phyloP scores from a whole-genome alignment of 2,797 vertebrate species.

The Oreortyx pictus region DNA sequence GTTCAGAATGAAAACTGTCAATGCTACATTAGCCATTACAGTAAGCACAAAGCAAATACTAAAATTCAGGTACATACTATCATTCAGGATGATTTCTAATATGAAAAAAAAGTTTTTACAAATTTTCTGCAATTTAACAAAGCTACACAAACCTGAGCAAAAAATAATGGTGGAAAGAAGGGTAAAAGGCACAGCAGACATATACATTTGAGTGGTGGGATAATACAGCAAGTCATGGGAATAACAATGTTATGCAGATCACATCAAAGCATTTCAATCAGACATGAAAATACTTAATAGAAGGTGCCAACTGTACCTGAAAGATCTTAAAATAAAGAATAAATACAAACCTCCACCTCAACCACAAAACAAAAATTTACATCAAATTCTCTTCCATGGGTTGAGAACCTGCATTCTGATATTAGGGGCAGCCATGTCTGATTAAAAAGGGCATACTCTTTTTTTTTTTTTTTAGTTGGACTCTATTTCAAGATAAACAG shows the following conservation, averaged over 20 bases:
- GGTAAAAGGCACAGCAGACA: background rate
- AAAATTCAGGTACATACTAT: background rate
- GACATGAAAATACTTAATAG: background rate
- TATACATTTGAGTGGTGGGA: background rate
- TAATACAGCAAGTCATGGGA: background rate
- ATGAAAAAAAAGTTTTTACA: background rate
- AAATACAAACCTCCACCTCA: background rate
- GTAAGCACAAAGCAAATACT: background rate
- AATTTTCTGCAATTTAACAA: background rate
- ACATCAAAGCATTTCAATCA: background rate
- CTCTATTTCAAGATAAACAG: background rate
- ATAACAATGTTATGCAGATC: background rate
- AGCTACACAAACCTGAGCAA: accelerated
- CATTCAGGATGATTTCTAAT: background rate
- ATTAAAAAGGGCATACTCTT: background rate
- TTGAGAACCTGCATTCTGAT: background rate
- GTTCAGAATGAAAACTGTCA: background rate
- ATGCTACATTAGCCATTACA: background rate
- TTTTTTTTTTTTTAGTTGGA: background rate
- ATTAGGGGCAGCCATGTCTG: background rate
- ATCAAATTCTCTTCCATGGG: background rate
- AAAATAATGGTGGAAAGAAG: background rate
- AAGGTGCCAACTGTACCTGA: background rate
- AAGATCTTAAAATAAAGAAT: background rate
- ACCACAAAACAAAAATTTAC: background rate